phyloP scores from a whole-genome alignment of 2,113 vertebrate genomes.

The Mandrillus leucophaeus region DNA sequence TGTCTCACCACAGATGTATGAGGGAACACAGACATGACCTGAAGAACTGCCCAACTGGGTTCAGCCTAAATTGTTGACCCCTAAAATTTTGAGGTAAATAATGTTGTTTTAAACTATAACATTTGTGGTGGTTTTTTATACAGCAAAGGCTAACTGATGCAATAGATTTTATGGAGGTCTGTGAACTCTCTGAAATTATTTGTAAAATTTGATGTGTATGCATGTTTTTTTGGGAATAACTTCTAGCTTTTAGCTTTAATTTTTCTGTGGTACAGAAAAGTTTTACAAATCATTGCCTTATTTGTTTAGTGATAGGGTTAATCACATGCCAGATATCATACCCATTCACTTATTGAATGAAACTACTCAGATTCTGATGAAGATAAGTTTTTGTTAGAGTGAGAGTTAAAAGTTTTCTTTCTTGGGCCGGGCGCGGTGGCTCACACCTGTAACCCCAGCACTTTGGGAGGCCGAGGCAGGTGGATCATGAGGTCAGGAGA shows the following conservation, averaged over 20 bases:
- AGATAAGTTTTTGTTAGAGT: neutral
- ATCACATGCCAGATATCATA: neutral
- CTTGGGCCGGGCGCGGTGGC: neutral
- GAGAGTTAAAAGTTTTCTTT: neutral
- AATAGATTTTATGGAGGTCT: neutral
- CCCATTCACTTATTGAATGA: neutral
- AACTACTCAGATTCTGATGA: neutral
- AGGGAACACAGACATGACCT: neutral
- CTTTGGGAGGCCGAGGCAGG: no score
- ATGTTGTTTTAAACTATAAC: neutral
- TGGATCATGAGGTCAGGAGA: no score
- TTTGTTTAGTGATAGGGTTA: neutral
- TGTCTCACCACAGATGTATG: neutral
- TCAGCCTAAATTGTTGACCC: neutral
- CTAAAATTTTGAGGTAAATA: neutral
- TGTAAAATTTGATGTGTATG: neutral
- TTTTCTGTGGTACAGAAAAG: neutral
- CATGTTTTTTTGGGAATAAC: neutral
- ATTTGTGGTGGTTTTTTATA: neutral
- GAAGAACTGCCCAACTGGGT: neutral
- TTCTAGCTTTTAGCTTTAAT: conserved; percentile 9
- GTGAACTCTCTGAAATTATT: neutral
- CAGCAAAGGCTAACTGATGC: neutral
- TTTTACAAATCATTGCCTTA: neutral
- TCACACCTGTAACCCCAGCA: no score